phyloP scores from a whole-genome alignment of 2,888 invertebrate genomes.

The Phyllotreta cruciferae region DNA sequence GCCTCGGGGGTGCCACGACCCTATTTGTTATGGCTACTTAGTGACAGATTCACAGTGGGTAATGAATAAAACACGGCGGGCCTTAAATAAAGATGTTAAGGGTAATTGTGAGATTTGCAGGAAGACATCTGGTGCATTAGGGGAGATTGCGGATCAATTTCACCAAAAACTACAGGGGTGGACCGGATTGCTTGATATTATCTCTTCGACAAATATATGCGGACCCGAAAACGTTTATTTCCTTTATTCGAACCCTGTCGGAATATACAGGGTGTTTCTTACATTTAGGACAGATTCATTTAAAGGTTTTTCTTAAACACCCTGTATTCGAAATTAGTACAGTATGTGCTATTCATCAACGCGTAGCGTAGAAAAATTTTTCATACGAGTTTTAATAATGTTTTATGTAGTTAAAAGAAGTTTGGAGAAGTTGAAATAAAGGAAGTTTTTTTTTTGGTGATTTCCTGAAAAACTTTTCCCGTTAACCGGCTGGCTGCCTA shows the following conservation, averaged over 20 bases:
- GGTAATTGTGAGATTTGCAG: slow-evolving; percentile 33
- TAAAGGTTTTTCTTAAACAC: too few species aligned
- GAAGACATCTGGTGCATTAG: slow-evolving; percentile 51
- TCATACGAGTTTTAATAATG: too few species aligned
- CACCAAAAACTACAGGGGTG: slow-evolving; percentile 15
- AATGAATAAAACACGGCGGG: slow-evolving; percentile 43
- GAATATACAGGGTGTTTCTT: too few species aligned
- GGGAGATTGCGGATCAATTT: slow-evolving; percentile 24
- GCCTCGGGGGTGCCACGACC: slow-evolving; percentile 43
- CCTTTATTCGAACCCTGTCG: too few species aligned
- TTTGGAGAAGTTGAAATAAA: too few species aligned
- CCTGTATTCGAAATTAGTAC: too few species aligned
- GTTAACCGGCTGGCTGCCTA: slow-evolving; percentile 1
- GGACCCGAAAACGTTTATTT: background rate
- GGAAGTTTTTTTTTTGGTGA: too few species aligned
- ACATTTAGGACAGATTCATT: too few species aligned
- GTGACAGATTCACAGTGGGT: slow-evolving; percentile 45
- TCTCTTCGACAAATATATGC: slow-evolving; percentile 3
- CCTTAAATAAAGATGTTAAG: slow-evolving; percentile 43
- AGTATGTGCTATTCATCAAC: too few species aligned
- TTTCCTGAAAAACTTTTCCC: slow-evolving; percentile 1
- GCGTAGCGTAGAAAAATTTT: too few species aligned
- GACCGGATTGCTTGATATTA: slow-evolving; percentile 17
- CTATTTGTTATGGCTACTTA: slow-evolving; percentile 55
- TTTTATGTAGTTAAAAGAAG: too few species aligned